Evolutionary conservation across 2,797 vertebrate genomes (phyloP), one percentile per base, ranked within the genome.

Genomic region (Brachyrhaphis roseni): DNA sequence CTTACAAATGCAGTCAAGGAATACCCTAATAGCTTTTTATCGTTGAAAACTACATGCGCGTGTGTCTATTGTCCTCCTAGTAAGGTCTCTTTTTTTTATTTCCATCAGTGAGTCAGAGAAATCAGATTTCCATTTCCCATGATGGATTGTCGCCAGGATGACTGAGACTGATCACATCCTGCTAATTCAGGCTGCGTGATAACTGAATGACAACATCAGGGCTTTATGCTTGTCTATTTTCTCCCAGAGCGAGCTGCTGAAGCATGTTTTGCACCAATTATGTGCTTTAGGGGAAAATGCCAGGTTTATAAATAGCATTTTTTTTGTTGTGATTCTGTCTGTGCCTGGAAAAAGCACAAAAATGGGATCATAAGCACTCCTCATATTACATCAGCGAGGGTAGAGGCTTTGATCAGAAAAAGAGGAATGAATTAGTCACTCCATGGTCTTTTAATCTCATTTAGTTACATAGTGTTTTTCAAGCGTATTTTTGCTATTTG

Each of bases 351-450:
- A 90, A 90, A 74, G 75, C 82, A 81, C 70, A 62, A 84, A 87
- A 92, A 90, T 59, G 64, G 73, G 85, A 53, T 79, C 47, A 71
- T 51, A 79, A 82, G 77, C 57, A 59, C 74, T n/a, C n/a, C 75
- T 77, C 53, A 47, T 71, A 28, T 79, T 78, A 88, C 88, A 88
- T 92, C 92, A 93, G 12, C 41, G 36, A 59, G 84, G 81, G 83
- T 31, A 45, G 80, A 76, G 71, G 86, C 90, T 94, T 88, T 93
- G 89, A 92, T 92, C 80, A 70, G 84, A 87, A 85, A 87, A 87
- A 72, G 81, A 89, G 88, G 34, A 5, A 74, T 79, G 83, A 87
- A 88, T 95, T 91, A 93, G 66, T 94, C 92, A 92, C 82, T 83
- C 86, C 28, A 66, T 90, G 78, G 74, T 68, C 78, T 84, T 84